Evolutionary conservation across 2,797 vertebrate species (phyloP).

Genomic region (Peromyscus eremicus): DNA sequence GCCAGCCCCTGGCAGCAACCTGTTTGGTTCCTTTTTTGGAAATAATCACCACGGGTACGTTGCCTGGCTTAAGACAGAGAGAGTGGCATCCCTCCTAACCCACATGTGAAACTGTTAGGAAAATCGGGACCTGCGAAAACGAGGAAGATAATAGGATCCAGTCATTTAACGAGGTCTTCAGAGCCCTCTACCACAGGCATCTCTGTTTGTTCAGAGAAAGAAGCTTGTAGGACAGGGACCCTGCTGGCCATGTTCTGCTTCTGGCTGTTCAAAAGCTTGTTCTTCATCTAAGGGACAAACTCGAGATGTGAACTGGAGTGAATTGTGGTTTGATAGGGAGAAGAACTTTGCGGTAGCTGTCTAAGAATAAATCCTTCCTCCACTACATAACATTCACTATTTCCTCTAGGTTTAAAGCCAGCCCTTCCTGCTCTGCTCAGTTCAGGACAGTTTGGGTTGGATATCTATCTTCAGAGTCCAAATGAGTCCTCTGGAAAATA

Average conservation of each 20-base stretch:
- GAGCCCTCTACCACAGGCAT: background rate
- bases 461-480: background rate
- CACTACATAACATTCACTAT: background rate
- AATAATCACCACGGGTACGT: background rate
- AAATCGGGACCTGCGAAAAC: background rate
- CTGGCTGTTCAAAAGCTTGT: background rate
- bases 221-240: too few species aligned
- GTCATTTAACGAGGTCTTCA: background rate
- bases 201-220: background rate
- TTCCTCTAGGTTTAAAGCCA: conserved; percentile 2
- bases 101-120: background rate
- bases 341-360: background rate
- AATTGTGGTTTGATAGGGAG: background rate
- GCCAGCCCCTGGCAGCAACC: background rate
- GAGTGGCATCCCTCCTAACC: background rate
- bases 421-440: background rate
- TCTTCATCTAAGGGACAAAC: background rate
- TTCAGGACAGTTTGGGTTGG: background rate
- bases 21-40: background rate
- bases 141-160: background rate
- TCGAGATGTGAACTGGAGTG: background rate
- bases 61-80: background rate
- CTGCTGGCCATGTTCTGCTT: background rate
- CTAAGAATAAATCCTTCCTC: background rate
- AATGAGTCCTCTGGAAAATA: conserved; percentile 12